Conservation (phyloP, 2,113 vertebrate species). For the Rhynchomys soricoides region DNA sequence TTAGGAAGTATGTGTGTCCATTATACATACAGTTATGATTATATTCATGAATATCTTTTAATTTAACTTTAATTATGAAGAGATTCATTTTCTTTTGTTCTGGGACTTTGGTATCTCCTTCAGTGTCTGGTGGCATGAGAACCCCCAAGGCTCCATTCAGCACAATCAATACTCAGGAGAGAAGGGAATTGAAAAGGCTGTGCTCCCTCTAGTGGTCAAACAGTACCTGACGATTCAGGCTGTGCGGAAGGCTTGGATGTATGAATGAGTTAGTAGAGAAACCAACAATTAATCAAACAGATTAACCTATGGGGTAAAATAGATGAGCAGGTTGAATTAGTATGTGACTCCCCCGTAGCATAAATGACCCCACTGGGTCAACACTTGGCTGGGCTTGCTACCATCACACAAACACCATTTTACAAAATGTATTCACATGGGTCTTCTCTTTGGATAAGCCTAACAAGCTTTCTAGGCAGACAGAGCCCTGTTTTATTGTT, state of each 20-base stretch:
- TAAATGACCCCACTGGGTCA: neutral
- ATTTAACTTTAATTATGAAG: constrained; percentile 33
- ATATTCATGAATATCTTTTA: neutral
- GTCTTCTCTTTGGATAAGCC: neutral
- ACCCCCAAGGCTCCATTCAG: neutral
- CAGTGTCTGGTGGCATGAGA: neutral
- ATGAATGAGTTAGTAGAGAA: neutral
- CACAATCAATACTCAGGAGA: constrained; percentile 6
- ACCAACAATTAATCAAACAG: neutral
- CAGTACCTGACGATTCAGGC: constrained; percentile 40
- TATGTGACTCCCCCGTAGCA: neutral
- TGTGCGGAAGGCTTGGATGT: neutral
- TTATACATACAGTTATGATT: neutral
- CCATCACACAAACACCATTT: constrained; percentile 1
- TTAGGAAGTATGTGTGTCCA: neutral
- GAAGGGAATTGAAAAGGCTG: constrained; percentile 69
- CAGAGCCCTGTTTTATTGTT: constrained; percentile 17
- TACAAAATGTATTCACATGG: neutral
- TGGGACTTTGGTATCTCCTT: neutral
- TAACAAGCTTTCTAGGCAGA: neutral
- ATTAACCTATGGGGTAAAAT: neutral
- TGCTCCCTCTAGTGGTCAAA: constrained; percentile 79
- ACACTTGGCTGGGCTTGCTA: neutral
- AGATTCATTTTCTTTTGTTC: neutral
- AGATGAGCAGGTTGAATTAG: neutral